These are phyloP conservation scores for Subanguina moxae DNA, from an alignment of 1,140 invertebrate species.

Conservation along the genomic window DNA sequence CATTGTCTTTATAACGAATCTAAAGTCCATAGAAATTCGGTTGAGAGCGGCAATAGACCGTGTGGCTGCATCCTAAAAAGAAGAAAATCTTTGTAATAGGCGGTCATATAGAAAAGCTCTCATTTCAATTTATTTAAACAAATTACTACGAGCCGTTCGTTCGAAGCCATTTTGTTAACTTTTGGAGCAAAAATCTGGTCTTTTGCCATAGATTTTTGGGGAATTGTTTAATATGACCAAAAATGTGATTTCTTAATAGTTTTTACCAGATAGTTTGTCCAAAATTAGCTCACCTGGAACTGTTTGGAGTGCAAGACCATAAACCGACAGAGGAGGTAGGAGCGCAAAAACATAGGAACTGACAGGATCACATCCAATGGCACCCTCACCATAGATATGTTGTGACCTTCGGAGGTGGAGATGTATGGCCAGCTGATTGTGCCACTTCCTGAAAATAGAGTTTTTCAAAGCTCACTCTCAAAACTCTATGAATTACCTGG, in stretches of 20 bases:
- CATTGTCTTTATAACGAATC: slow-evolving; percentile 59
- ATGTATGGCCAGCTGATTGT: slow-evolving; percentile 54
- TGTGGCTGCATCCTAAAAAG: slow-evolving; percentile 46
- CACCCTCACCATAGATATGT: slow-evolving; percentile 46
- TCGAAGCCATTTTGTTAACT: too few relatives aligned
- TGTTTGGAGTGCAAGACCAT: slow-evolving; percentile 98
- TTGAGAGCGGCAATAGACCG: slow-evolving; percentile 58
- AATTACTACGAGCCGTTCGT: too few relatives aligned
- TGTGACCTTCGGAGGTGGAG: slow-evolving; percentile 34
- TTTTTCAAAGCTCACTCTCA: background rate
- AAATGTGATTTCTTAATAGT: too few relatives aligned
- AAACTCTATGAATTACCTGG: slow-evolving; percentile 40
- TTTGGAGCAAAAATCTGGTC: too few relatives aligned
- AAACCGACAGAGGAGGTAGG: slow-evolving; percentile 97
- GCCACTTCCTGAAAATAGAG: slow-evolving; percentile 41
- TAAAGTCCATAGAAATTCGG: slow-evolving; percentile 59
- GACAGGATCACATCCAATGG: slow-evolving; percentile 83
- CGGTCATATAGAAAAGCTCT: too few relatives aligned
- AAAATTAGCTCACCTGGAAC: slow-evolving; percentile 65
- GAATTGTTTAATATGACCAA: too few relatives aligned
- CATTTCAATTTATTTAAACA: too few relatives aligned
- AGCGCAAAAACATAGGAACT: slow-evolving; percentile 96
- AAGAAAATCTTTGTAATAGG: background rate
- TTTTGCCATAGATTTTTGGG: too few relatives aligned
- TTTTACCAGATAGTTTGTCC: background rate